Percentiles rank a stretch among this genome's conserved stretches.
These are phyloP conservation scores for Melanotus villosus DNA, from an alignment of 2,888 invertebrate genomes.

Conservation along the genomic window DNA sequence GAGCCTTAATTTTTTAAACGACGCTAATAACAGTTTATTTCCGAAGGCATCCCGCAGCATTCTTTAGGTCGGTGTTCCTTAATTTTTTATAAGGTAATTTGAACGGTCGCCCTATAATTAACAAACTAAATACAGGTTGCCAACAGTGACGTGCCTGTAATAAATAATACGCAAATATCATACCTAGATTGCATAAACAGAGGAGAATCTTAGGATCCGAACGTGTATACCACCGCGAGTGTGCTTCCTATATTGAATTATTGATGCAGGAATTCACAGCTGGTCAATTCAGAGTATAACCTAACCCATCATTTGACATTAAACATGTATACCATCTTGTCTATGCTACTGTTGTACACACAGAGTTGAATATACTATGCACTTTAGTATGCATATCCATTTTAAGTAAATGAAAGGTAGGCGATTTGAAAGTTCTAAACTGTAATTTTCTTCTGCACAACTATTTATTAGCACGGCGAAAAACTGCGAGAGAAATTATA, in stretches of 20 bases:
- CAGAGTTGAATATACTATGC: not conserved
- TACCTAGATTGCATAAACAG: not conserved
- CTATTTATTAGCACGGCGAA: no score
- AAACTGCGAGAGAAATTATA: no score
- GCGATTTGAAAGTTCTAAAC: no score
- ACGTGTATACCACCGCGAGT: slow-evolving; percentile 44
- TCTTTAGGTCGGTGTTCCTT: slow-evolving; percentile 26
- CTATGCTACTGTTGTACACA: slow-evolving; percentile 22
- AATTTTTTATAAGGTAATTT: slow-evolving; percentile 27
- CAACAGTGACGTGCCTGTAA: not conserved
- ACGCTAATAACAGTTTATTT: slow-evolving; percentile 12
- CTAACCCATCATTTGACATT: slow-evolving; percentile 55
- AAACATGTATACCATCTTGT: slow-evolving; percentile 52
- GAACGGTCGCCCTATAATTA: slow-evolving; percentile 12
- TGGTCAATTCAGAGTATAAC: slow-evolving; percentile 56
- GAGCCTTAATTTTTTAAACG: slow-evolving; percentile 13
- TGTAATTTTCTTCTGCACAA: no score
- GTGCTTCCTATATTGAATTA: slow-evolving; percentile 60
- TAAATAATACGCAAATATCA: slow-evolving; percentile 28
- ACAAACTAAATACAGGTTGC: slow-evolving; percentile 31
- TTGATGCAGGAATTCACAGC: slow-evolving; percentile 61
- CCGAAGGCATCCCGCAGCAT: slow-evolving; percentile 2
- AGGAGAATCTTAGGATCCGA: not conserved
- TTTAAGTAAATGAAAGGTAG: no score
- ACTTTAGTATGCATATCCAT: not conserved